Evolutionary conservation across 1,140 invertebrate species (phyloP), one percentile per base, ranked within the genome.

Genomic region (Drosophila asahinai): DNA sequence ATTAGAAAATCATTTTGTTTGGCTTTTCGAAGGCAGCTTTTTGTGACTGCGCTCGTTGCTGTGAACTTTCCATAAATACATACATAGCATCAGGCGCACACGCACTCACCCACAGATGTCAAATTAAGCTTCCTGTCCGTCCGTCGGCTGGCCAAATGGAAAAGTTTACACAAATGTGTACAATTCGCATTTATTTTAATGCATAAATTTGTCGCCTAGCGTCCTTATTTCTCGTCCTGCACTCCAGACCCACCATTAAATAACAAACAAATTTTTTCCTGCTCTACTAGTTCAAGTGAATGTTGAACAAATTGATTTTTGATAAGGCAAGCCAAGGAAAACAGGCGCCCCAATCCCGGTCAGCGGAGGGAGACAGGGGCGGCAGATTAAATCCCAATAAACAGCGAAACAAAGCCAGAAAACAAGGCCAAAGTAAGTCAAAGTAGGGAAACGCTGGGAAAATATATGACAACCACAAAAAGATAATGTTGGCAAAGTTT

Each of bases 1-100:
- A 89, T 89, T 89, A 89, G 81, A 89, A 89, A 89, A 89, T 89
- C 74, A 89, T 89, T 87, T 79, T 62, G 51, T 83, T 30, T 81
- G 65, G 61, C 73, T 81, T 80, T 62, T 55, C 55, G 49, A 80
- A 61, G 51, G 27, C 58, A 51, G 33, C 48, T 61, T 36, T 77
- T 73, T 67, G 43, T 36, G 22, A 54, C 55, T 77, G 38, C 63
- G 19, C 48, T 58, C 66, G 60, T 48, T 65, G 70, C 62, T 65
- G 36, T 65, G 36, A 62, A 79, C 43, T 73, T 63, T 71, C 22
- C 48, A 71, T 81, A 76, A 68, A 80, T 76, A 64, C 54, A 71
- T 76, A 76, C 62, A 80, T 70, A 65, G 38, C 60, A 63, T 72
- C 55, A 45, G 52, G 51, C 64, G 48, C 36, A 25, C 45, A 27